Base-by-base conservation (phyloP, 1,140 invertebrate genomes). In the Dendroctonus ponderosae region DNA sequence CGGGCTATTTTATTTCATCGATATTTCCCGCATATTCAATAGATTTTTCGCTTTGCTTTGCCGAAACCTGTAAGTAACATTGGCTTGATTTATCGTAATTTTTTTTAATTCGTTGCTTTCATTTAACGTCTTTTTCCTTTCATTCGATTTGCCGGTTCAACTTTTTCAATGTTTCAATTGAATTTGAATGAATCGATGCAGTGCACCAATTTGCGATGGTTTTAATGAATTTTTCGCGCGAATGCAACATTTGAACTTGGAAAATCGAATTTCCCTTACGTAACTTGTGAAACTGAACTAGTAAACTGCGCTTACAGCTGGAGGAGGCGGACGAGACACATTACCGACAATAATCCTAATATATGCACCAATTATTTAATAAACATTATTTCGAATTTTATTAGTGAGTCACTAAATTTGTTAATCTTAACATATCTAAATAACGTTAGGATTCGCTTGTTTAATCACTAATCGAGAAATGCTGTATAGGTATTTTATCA, bases 221-320 rank as follows among this genome's bases (percentile, higher is more conserved):
- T 2, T 26, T 26, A 26, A 26, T 26, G 26, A 26, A 26, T 26
- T 26, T 26, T 26, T 26, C 26, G 26, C 26, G 26, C 26, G 26
- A 26, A 40, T n/a, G 26, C 5, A 57, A 41, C 54, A 14, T 65
- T 58, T 58, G 53, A 57, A 58, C 58, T 60, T 61, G 65, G n/a
- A 61, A 67, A 67, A 67, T 67, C 65, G 65, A 67, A 67, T 14
- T 53, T 67, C 14, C 51, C 65, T 67, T 67, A 67, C 65, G 65
- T 67, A 67, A 67, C 57, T 49, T 8, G 48, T 48, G 39, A 38
- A n/a, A 7, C 46, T 54, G 46, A n/a, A 46, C 41, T 7, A 15
- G 63, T 58, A 66, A 66, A 66, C 41, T 66, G 48, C 46, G 46
- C 57, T 39, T 38, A 14, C 12, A 14, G 37, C 11, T 56, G 8